Percentiles rank a stretch among this genome's conserved stretches.
phyloP scores from a whole-genome alignment of 2,113 vertebrate genomes.

The Anthoscopus minutus region DNA sequence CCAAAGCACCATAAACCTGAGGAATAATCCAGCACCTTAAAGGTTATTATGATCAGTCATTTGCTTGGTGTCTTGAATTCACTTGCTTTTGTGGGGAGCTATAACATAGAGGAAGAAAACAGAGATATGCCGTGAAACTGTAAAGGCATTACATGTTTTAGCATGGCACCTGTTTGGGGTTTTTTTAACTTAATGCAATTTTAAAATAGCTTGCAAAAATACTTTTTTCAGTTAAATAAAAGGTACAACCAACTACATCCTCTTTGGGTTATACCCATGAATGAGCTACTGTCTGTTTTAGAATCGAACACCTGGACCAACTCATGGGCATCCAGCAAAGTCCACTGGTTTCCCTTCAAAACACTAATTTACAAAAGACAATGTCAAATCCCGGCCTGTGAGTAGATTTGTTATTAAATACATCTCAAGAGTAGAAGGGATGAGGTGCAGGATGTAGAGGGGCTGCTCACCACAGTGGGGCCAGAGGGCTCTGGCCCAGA shows the following conservation, averaged over 20 bases:
- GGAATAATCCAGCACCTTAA: neutral
- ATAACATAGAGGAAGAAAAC: conserved; percentile 1
- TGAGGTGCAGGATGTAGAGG: neutral
- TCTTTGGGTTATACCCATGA: neutral
- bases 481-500: rapidly evolving
- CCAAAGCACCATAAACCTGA: neutral
- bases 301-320: conserved; percentile 67
- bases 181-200: conserved; percentile 31
- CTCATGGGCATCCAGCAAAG: conserved; percentile 65
- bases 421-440: neutral
- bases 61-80: conserved; percentile 32
- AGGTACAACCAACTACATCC: conserved; percentile 15
- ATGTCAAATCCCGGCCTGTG: neutral
- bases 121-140: neutral
- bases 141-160: conserved; percentile 42
- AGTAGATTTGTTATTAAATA: neutral
- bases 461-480: neutral
- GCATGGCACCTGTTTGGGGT: conserved; percentile 43
- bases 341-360: conserved; percentile 37
- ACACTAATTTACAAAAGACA: neutral
- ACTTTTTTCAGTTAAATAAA: conserved; percentile 53
- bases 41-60: neutral
- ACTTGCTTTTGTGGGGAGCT: conserved; percentile 44
- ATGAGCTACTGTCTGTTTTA: conserved; percentile 5
- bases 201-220: conserved; percentile 60